Percentiles rank a stretch among this genome's conserved stretches.
Evolutionary conservation across 2,888 invertebrate genomes (phyloP).

Genomic region (Caenorhabditis sp.): DNA sequence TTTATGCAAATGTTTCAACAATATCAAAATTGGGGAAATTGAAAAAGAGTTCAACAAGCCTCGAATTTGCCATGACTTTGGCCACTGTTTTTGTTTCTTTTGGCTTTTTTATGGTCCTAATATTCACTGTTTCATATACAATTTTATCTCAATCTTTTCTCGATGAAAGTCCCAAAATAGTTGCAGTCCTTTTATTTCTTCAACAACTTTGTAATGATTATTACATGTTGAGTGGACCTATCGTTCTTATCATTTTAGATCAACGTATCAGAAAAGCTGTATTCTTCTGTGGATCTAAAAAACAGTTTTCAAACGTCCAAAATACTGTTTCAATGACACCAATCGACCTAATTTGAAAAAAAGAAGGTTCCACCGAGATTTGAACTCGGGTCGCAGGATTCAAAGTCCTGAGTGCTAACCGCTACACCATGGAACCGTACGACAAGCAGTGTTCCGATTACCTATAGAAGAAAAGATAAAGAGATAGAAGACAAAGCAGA

Average conservation of each 20-base stretch:
- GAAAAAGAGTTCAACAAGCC: not conserved
- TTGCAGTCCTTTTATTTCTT: not conserved
- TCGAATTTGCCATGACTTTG: not conserved
- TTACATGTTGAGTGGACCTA: conserved; percentile 1
- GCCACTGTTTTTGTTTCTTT: not conserved
- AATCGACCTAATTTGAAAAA: not conserved
- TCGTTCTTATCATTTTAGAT: not conserved
- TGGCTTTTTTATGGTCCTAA: not conserved
- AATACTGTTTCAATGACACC: not conserved
- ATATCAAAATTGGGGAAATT: not conserved
- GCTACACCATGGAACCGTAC: conserved; percentile 54
- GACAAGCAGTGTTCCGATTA: not conserved
- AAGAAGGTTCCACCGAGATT: conserved; percentile 59
- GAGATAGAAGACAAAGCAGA: not conserved
- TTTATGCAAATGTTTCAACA: not conserved
- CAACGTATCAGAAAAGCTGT: not conserved
- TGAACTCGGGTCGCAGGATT: conserved; percentile 58
- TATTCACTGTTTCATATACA: not conserved
- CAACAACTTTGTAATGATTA: not conserved
- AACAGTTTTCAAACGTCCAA: not conserved
- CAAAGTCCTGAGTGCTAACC: conserved; percentile 60
- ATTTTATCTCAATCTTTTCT: not conserved
- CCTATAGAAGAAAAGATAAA: not conserved
- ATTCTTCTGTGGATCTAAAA: not conserved
- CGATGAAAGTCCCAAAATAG: not conserved